Percentiles rank a stretch among this genome's conserved stretches.
Conservation (phyloP, 1,140 invertebrate species). For the Dendrolimus punctatus region DNA sequence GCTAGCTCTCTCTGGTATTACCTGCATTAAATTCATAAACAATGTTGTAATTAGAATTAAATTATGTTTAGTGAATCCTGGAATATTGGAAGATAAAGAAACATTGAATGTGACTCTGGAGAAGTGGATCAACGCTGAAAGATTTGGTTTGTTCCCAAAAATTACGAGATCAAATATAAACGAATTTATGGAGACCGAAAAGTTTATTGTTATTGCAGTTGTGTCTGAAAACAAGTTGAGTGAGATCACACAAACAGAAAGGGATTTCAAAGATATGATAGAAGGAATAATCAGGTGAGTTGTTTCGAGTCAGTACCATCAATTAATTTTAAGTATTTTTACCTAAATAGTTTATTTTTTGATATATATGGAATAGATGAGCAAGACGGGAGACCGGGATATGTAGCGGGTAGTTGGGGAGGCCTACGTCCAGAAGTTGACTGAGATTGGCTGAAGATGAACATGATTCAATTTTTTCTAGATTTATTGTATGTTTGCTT, state of each 20-base stretch:
- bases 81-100: conserved; percentile 66
- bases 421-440: no score
- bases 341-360: no score
- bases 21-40: neutral
- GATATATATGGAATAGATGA: no score
- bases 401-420: no score
- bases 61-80: conserved; percentile 52
- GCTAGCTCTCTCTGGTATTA: no score
- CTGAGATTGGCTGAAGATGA: no score
- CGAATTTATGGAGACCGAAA: conserved; percentile 86
- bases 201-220: conserved; percentile 89
- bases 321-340: no score
- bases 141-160: conserved; percentile 93
- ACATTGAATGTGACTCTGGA: conserved; percentile 79
- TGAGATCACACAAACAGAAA: conserved; percentile 85
- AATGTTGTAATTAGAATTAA: conserved; percentile 4
- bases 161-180: conserved; percentile 88
- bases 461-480: no score
- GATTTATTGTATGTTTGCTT: no score
- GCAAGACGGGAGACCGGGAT: no score
- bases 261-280: conserved; percentile 88
- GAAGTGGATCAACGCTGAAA: conserved; percentile 91
- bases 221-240: conserved; percentile 91
- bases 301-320: neutral
- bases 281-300: conserved; percentile 81